Base-by-base conservation (phyloP, 2,113 vertebrate species). In the Haliaeetus leucogaster region DNA sequence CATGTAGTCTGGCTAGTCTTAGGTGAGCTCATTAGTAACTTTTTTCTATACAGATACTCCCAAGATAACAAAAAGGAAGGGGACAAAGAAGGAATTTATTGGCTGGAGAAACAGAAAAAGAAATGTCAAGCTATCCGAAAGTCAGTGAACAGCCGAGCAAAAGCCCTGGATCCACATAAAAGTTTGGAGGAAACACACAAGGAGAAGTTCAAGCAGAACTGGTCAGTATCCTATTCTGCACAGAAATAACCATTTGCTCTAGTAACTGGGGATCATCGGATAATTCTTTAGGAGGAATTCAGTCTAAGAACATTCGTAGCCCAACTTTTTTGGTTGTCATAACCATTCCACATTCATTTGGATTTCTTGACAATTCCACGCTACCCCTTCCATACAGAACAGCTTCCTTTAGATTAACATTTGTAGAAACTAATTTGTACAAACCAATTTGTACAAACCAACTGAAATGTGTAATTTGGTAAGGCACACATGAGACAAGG, bases 91-190 rank as follows among this genome's bases (percentile, higher is more conserved):
- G 98, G 97, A 43, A 95, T 93, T 52, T 94, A 98, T 52, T 99
- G 99, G 99, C 86, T 98, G 92, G 98, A 97, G 79, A 98, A 95
- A 76, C 98, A 99, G 91, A 98, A 97, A 72, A 98, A 97, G 91
- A 99, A 98, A 89, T 98, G 98, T 76, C 98, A 99, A 83, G 98
- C 98, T 38, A 98, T 99, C 95, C 98, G 87, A 71, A 99, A 98
- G 92, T 98, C 98, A 7, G 96, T 99, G 82, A 95, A 95, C 40
- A 97, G 98, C 27, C 98, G 99, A 85, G 99, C 99, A 74, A 99
- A 98, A 97, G 98, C 99, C 52, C 97, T 99, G 98, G 99, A 99
- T 96, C 99, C 99, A 11, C 99, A 99, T 93, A 98, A 94, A 95
- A 99, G 98, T 91, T 97, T 99, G 85, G 98, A 99, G 96, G 99